Evolutionary conservation across 2,797 vertebrate species (phyloP).

Genomic region (Amphiprion clarkii): DNA sequence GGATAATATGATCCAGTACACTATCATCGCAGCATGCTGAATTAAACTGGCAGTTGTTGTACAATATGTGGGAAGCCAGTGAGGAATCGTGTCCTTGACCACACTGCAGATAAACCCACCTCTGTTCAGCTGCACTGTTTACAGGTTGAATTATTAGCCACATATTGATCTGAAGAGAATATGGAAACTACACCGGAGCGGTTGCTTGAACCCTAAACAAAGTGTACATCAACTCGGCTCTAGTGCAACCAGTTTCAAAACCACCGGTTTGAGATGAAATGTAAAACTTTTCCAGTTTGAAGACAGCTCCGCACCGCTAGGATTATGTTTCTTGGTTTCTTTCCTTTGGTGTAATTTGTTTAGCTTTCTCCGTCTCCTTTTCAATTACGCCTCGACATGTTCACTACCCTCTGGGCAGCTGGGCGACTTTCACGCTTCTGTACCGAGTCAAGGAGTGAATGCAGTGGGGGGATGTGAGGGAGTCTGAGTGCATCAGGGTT

Average conservation of each 20-base stretch:
- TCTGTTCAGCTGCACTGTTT: not conserved
- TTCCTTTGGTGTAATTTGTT: constrained; percentile 77
- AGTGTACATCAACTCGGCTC: constrained; percentile 11
- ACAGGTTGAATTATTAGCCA: constrained; percentile 9
- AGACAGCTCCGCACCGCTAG: constrained; percentile 45
- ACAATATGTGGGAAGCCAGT: constrained; percentile 1
- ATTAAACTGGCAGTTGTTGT: not conserved
- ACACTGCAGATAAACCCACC: not conserved
- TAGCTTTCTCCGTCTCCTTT: constrained; percentile 73
- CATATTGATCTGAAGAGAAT: constrained; percentile 15
- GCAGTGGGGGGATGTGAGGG: constrained; percentile 22
- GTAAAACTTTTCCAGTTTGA: constrained; percentile 63
- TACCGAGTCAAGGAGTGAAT: constrained; percentile 37
- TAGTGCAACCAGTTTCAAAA: constrained; percentile 56
- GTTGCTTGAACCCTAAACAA: constrained; percentile 17
- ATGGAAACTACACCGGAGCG: not conserved
- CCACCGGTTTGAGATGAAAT: constrained; percentile 55
- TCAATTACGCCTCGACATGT: constrained; percentile 70
- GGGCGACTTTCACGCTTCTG: constrained; percentile 59
- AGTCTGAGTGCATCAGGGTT: constrained; percentile 11
- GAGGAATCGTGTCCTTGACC: not conserved
- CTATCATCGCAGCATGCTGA: not conserved
- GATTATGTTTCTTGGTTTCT: constrained; percentile 64
- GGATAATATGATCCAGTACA: no score
- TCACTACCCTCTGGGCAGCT: constrained; percentile 63